phyloP scores from a whole-genome alignment of 2,113 vertebrate genomes.

The Mugil cephalus region DNA sequence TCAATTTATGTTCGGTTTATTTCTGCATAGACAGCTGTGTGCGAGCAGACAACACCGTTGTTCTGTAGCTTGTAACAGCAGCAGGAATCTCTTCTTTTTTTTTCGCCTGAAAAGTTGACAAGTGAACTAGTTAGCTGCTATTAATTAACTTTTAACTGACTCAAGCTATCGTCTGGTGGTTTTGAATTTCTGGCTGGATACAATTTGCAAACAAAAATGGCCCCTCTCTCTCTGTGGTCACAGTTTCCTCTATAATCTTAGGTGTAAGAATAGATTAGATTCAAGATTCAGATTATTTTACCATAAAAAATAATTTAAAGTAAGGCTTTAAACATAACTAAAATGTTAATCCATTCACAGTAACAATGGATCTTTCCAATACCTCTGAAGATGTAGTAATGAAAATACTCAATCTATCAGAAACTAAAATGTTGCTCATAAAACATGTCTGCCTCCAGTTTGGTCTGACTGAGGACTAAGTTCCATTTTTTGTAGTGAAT shows the following conservation, averaged over 20 bases:
- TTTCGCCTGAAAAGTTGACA: not conserved
- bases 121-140: not conserved
- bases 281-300: too few relatives aligned
- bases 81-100: not conserved
- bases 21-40: slow-evolving; percentile 5
- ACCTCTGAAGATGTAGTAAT: too few relatives aligned
- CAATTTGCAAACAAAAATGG: too few relatives aligned
- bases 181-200: too few relatives aligned
- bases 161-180: too few relatives aligned
- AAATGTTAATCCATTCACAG: not conserved
- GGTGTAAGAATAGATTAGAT: too few relatives aligned
- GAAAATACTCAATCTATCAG: too few relatives aligned
- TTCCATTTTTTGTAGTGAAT: slow-evolving; percentile 5
- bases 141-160: too few relatives aligned
- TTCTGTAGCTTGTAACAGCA: not conserved
- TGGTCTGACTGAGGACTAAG: not conserved
- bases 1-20: slow-evolving; percentile 22
- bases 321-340: not conserved
- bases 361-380: not conserved
- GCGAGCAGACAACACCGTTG: not conserved
- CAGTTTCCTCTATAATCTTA: too few relatives aligned
- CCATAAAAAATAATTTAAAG: too few relatives aligned
- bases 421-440: too few relatives aligned
- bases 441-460: not conserved
- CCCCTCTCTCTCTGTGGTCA: too few relatives aligned